A percentile compares a stretch with the other conserved stretches of the same genome.
Conservation (phyloP, 2,113 vertebrate species). For the Brevimyrus niger region DNA sequence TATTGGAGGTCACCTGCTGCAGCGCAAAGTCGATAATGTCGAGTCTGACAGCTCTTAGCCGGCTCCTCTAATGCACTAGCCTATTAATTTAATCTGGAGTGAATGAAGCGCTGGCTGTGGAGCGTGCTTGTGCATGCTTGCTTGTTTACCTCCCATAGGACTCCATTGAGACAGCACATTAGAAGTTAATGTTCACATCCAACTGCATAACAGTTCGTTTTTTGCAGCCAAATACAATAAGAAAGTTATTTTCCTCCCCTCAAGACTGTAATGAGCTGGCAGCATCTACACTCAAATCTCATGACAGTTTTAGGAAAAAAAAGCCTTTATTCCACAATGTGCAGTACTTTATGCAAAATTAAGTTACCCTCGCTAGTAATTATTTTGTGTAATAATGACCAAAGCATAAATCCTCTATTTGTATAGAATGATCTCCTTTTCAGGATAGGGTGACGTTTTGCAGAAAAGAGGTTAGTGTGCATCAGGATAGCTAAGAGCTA, state of each 20-base stretch:
- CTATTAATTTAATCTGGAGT: conserved; percentile 7
- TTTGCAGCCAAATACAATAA: conserved; percentile 1
- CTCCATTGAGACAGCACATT: background rate
- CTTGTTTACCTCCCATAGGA: background rate
- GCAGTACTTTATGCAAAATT: background rate
- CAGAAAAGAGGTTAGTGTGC: background rate
- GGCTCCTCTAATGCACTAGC: background rate
- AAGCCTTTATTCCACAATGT: background rate
- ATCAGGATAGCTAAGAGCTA: background rate
- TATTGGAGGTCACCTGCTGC: background rate
- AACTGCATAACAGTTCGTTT: background rate
- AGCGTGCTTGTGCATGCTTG: background rate
- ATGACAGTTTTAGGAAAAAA: background rate
- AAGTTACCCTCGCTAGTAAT: background rate
- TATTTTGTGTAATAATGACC: background rate
- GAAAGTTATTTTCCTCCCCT: background rate
- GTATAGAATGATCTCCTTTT: background rate
- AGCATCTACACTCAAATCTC: background rate
- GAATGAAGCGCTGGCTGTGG: background rate
- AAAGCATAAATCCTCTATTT: background rate
- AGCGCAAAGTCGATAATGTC: background rate
- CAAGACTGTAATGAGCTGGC: background rate
- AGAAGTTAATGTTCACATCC: background rate
- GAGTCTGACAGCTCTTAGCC: background rate
- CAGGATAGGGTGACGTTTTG: background rate